Evolutionary conservation across 2,888 invertebrate genomes (phyloP).

Genomic region (Creontiades dilutus): DNA sequence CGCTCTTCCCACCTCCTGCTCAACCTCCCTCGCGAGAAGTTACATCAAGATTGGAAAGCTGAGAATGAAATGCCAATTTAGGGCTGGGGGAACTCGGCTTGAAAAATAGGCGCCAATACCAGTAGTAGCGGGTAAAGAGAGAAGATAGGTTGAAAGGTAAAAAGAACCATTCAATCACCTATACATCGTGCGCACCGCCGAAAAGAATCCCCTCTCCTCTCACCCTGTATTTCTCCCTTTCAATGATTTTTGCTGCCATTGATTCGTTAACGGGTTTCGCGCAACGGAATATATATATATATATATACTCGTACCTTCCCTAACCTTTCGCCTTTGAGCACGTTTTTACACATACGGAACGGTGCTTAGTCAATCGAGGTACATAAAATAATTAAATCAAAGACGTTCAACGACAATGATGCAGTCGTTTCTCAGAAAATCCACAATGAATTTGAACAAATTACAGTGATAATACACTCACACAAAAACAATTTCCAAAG

Average conservation of each 20-base stretch:
- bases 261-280: too few species aligned
- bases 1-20: neutral
- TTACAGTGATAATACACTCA: too few species aligned
- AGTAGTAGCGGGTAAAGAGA: slow-evolving; percentile 18
- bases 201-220: neutral
- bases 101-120: slow-evolving; percentile 56
- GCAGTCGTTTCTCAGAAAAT: too few species aligned
- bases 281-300: too few species aligned
- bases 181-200: slow-evolving; percentile 33
- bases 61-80: slow-evolving; percentile 65
- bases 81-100: slow-evolving; percentile 47
- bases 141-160: slow-evolving; percentile 54
- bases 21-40: slow-evolving; percentile 4
- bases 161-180: slow-evolving; percentile 64
- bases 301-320: too few species aligned
- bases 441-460: too few species aligned
- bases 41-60: slow-evolving; percentile 56
- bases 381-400: too few species aligned
- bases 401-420: too few species aligned
- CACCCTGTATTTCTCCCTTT: neutral
- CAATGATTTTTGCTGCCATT: neutral
- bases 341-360: too few species aligned
- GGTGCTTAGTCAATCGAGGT: too few species aligned
- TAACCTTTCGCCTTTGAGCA: neutral
- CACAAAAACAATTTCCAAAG: too few species aligned